These are phyloP conservation scores for Drosophila basisetae DNA, from an alignment of 2,888 invertebrate species.

Conservation along the genomic window DNA sequence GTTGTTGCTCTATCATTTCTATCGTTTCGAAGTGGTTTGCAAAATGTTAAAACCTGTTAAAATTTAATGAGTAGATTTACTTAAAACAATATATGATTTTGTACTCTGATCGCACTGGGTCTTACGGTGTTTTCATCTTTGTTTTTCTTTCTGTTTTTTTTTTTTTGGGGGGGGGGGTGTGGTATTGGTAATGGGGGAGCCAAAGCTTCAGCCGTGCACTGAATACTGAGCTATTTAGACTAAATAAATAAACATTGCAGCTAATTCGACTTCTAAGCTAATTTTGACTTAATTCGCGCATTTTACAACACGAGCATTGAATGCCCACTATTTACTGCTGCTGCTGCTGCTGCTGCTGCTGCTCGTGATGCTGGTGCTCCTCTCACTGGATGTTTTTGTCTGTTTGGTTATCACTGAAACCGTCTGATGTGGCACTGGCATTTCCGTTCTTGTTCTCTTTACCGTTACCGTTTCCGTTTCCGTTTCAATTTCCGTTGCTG, in stretches of 20 bases:
- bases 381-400: conserved; percentile 31
- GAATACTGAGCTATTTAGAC: conserved; percentile 57
- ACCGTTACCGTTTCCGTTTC: background rate
- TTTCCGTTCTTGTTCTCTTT: background rate
- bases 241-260: conserved; percentile 45
- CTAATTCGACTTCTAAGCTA: conserved; percentile 30
- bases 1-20: conserved; percentile 1
- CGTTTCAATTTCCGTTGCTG: background rate
- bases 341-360: conserved; percentile 7
- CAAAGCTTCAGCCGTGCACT: conserved; percentile 48
- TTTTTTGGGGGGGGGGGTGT: background rate
- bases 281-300: conserved; percentile 8
- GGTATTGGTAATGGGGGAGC: background rate
- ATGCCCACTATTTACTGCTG: conserved; percentile 28
- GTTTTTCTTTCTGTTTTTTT: background rate
- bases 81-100: conserved; percentile 49
- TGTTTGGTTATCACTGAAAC: conserved; percentile 58
- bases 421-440: conserved; percentile 22
- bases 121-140: background rate
- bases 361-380: background rate
- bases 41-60: conserved; percentile 28
- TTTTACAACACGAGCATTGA: conserved; percentile 30
- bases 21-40: conserved; percentile 1
- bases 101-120: conserved; percentile 66
- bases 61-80: conserved; percentile 47